phyloP scores from a whole-genome alignment of 2,113 vertebrate species.

The Carassius carassius region DNA sequence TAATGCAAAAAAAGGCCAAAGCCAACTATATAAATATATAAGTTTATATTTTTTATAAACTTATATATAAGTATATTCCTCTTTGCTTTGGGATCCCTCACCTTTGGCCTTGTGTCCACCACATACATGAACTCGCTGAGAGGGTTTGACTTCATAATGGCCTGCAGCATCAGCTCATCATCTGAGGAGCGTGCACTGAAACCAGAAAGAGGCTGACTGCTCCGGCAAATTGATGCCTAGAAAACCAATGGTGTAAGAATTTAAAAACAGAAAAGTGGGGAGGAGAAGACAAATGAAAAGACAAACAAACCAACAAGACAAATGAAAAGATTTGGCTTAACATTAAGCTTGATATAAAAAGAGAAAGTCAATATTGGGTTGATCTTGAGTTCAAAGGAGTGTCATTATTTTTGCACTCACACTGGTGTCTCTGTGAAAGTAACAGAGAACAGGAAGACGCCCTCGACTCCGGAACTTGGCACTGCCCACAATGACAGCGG shows the following conservation, averaged over 20 bases:
- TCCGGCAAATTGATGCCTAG: conserved; percentile 92
- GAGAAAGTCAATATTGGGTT: background rate
- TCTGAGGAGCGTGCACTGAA: conserved; percentile 94
- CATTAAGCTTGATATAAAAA: background rate
- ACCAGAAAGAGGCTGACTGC: conserved; percentile 94
- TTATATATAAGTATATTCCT: no score
- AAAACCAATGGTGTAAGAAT: background rate
- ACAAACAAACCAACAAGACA: no score
- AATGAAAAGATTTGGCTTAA: background rate
- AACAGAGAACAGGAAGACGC: conserved; percentile 90
- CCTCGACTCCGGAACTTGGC: conserved; percentile 93
- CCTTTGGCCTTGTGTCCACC: conserved; percentile 95
- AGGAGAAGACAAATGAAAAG: background rate
- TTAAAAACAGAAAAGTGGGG: background rate
- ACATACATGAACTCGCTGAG: conserved; percentile 92
- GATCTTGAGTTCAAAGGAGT: background rate
- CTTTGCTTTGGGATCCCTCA: conserved; percentile 64
- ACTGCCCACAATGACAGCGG: conserved; percentile 87
- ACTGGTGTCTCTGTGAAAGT: conserved; percentile 87
- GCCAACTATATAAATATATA: no score
- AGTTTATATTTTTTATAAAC: no score
- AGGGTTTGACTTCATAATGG: conserved; percentile 92
- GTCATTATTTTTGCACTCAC: conserved; percentile 73
- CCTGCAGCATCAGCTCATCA: conserved; percentile 94
- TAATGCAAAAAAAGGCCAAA: no score